These are phyloP conservation scores for Epinephelus moara DNA, from an alignment of 2,113 vertebrate species.

Conservation along the genomic window DNA sequence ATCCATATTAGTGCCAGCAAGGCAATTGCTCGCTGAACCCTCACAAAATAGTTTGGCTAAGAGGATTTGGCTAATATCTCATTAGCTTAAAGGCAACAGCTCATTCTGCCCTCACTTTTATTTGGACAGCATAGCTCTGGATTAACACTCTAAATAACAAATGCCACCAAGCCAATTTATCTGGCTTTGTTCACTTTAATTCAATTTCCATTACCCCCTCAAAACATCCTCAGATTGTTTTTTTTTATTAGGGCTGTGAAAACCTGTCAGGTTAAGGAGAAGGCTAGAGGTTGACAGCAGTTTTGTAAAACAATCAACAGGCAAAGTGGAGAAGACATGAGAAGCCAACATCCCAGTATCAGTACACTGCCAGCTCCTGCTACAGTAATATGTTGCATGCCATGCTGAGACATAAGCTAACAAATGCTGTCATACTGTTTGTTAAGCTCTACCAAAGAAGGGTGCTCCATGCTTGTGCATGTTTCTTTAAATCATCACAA, in stretches of 20 bases:
- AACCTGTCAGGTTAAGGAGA: conserved; percentile 35
- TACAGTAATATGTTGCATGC: conserved; percentile 34
- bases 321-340: conserved; percentile 43
- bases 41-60: conserved; percentile 79
- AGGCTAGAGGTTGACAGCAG: conserved; percentile 32
- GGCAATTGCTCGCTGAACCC: conserved; percentile 69
- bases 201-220: conserved; percentile 64
- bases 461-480: conserved; percentile 24
- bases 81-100: conserved; percentile 78
- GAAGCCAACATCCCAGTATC: conserved; percentile 43
- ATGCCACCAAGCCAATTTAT: conserved; percentile 72
- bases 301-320: conserved; percentile 38
- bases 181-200: conserved; percentile 73
- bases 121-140: conserved; percentile 70
- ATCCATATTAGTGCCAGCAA: conserved; percentile 70
- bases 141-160: conserved; percentile 77
- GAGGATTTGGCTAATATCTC: conserved; percentile 81
- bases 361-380: conserved; percentile 39
- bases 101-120: conserved; percentile 73
- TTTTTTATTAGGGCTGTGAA: conserved; percentile 31
- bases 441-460: conserved; percentile 44
- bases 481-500: conserved; percentile 56
- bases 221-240: conserved; percentile 23
- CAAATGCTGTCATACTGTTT: conserved; percentile 57
- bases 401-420: conserved; percentile 46